Base-by-base conservation (phyloP, 2,888 invertebrate species). In the Omphaloscelis lunosa region DNA sequence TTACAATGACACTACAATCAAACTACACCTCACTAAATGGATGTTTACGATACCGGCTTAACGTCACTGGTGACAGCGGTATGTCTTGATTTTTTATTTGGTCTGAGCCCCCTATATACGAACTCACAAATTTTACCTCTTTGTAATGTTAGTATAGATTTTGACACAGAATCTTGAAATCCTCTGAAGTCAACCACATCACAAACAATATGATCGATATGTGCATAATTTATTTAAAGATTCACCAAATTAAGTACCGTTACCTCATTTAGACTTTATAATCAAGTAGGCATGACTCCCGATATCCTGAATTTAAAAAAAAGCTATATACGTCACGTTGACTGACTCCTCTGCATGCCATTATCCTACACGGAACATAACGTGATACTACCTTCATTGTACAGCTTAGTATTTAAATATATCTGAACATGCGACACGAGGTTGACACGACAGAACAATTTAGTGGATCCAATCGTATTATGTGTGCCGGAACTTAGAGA, bases 321-420 rank as follows among this genome's bases (percentile, higher is more conserved):
- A 69, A 15, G 17, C 3, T 39, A 15, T 12, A 27, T 8, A 34
- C 17, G 7, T 51, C 59, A 45, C 59, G 48, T 73, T 70, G 63
- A 41, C 74, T 48, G 79, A 62, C 34, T 70, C n/a, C 58, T 76
- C 56, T 66, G 63, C 75, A 72, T 71, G 17, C 15, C 67, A 86
- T 86, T 84, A 77, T 65, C 29, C 51, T 53, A 61, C n/a, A 67
- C 58, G 74, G 23, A 58, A 77, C 15, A 72, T 83, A 20, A 63
- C 87, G 83, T 87, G 88, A 80, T 74, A 68, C 67, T 63, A 29
- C 61, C 70, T 61, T n/a, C 51, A 48, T 71, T 71, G 58, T 72
- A 56, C 45, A 41, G 29, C 2, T 71, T 66, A 39, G 72, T 53
- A 73, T 79, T 86, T 73, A 72, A 86, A 77, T 70, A 58, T 56